phyloP scores from a whole-genome alignment of 2,888 invertebrate species.

The Protodeltote pygarga region DNA sequence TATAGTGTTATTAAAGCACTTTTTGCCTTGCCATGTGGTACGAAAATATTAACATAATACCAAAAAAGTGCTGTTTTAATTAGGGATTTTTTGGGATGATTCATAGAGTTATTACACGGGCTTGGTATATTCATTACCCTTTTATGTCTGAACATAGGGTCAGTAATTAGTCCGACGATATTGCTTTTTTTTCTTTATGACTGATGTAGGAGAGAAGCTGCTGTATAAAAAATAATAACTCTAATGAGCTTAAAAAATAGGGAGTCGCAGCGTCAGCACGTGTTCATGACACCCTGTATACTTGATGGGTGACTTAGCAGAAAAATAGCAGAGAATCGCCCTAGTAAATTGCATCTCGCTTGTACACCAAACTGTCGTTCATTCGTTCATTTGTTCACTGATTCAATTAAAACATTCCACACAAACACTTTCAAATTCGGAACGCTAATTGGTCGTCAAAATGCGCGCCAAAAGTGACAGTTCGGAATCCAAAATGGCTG shows the following conservation, averaged over 20 bases:
- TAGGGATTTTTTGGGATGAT: slow-evolving; percentile 27
- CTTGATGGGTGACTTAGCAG: slow-evolving; percentile 68
- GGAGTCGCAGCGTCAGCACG: slow-evolving; percentile 24
- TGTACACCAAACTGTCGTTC: slow-evolving; percentile 56
- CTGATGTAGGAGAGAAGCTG: slow-evolving; percentile 1
- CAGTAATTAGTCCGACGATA: slow-evolving; percentile 4
- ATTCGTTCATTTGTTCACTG: slow-evolving; percentile 54
- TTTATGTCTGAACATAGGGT: slow-evolving; percentile 3
- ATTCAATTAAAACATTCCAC: slow-evolving; percentile 56
- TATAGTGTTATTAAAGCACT: slow-evolving; percentile 36
- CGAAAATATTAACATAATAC: slow-evolving; percentile 35
- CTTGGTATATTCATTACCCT: slow-evolving; percentile 5
- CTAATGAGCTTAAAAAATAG: slow-evolving; percentile 38
- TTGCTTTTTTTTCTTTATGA: not conserved
- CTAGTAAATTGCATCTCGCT: slow-evolving; percentile 56
- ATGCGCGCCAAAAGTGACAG: slow-evolving; percentile 70
- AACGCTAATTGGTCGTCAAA: slow-evolving; percentile 66
- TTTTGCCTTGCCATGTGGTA: slow-evolving; percentile 29
- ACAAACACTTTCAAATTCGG: slow-evolving; percentile 58
- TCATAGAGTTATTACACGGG: slow-evolving; percentile 18
- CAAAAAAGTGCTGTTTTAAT: slow-evolving; percentile 32
- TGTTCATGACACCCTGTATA: slow-evolving; percentile 44
- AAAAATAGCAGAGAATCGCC: slow-evolving; percentile 57
- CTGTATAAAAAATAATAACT: slow-evolving; percentile 10
- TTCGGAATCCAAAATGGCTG: slow-evolving; percentile 68